phyloP scores from a whole-genome alignment of 2,888 invertebrate genomes.

The Spialia ferax region DNA sequence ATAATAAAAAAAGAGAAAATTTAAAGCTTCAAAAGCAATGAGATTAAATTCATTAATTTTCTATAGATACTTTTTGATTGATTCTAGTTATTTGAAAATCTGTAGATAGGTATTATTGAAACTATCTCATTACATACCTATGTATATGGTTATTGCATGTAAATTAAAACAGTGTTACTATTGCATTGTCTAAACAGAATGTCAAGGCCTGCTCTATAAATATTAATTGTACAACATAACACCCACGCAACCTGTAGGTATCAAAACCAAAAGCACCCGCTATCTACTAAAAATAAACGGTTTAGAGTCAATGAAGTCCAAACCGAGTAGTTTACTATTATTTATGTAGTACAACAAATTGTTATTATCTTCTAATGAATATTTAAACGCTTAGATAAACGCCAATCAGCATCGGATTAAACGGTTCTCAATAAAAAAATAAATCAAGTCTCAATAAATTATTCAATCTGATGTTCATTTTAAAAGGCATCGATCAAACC shows the following conservation, averaged over 20 bases:
- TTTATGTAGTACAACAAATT: constrained; percentile 45
- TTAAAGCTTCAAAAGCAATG: not conserved
- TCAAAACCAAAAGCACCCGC: not conserved
- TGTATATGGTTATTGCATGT: constrained; percentile 7
- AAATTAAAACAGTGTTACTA: constrained; percentile 23
- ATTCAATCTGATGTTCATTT: constrained; percentile 66
- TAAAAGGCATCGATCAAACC: constrained; percentile 73
- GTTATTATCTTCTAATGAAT: constrained; percentile 48
- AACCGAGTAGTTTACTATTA: constrained; percentile 33
- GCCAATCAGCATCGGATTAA: constrained; percentile 58
- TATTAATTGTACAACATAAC: constrained; percentile 17
- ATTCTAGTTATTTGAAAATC: no score
- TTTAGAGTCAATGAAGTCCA: constrained; percentile 34
- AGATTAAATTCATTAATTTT: not conserved
- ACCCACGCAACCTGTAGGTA: constrained; percentile 30
- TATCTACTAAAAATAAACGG: constrained; percentile 17
- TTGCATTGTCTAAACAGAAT: constrained; percentile 29
- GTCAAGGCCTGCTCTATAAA: constrained; percentile 26
- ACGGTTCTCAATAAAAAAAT: constrained; percentile 57
- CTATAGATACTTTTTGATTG: not conserved
- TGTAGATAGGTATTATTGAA: not conserved
- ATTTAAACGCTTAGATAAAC: constrained; percentile 57
- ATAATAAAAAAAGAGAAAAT: no score
- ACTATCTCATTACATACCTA: not conserved
- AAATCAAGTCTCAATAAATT: constrained; percentile 65